Evolutionary conservation across 2,113 vertebrate genomes (phyloP).

Genomic region (Mionectes macconnelli): DNA sequence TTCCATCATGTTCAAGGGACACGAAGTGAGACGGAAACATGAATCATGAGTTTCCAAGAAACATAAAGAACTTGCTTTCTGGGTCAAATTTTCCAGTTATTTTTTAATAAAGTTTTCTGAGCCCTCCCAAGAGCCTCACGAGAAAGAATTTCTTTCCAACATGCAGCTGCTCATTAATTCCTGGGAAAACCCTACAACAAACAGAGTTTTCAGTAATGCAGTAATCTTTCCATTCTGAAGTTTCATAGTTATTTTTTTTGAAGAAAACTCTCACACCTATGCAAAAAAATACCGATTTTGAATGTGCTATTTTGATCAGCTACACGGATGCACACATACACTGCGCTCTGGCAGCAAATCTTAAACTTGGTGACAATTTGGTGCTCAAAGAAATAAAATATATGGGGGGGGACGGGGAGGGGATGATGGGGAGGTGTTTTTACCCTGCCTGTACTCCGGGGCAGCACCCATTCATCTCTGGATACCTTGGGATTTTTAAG

Average conservation of each 20-base stretch:
- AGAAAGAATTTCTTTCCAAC: not conserved
- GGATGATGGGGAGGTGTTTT: accelerated
- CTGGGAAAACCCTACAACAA: constrained; percentile 3
- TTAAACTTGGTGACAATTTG: not conserved
- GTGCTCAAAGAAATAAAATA: not conserved
- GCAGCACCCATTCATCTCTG: not conserved
- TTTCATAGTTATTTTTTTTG: not conserved
- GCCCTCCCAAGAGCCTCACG: not conserved
- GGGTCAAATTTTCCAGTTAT: constrained; percentile 25
- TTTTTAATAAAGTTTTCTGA: constrained; percentile 8
- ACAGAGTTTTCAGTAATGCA: not conserved
- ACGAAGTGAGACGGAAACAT: not conserved
- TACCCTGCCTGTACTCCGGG: not conserved
- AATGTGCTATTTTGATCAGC: not conserved
- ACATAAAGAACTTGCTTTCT: not conserved
- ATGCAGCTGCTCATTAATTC: constrained; percentile 9
- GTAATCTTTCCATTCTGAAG: not conserved
- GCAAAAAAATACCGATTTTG: not conserved
- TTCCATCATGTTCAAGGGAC: not conserved
- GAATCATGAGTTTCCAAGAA: constrained; percentile 31
- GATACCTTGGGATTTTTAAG: not conserved
- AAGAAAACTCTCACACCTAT: not conserved
- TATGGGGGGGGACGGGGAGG: accelerated
- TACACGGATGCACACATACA: not conserved
- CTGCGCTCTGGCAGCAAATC: not conserved